Evolutionary conservation across 2,888 invertebrate genomes (phyloP).

Genomic region (Brachynemurus nebulosus): DNA sequence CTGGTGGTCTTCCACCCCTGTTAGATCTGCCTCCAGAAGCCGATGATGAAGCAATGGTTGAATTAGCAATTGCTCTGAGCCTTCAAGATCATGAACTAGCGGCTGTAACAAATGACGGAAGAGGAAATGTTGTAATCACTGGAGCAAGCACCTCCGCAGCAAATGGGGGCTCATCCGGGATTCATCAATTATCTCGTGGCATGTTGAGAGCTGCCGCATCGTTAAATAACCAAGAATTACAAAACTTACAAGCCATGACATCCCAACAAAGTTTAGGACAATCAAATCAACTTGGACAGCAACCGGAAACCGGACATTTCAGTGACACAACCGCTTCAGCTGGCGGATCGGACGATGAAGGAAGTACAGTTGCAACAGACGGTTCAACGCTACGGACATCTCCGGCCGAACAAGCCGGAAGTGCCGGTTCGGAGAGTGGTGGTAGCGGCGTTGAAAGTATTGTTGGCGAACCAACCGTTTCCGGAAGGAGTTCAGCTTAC

Average conservation of each 20-base stretch:
- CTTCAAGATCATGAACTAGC: constrained; percentile 64
- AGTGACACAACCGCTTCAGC: constrained; percentile 77
- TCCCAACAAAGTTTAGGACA: constrained; percentile 12
- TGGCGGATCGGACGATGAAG: constrained; percentile 87
- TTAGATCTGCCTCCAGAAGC: constrained; percentile 87
- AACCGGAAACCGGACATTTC: constrained; percentile 46
- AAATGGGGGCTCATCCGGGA: constrained; percentile 26
- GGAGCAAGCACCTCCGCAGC: constrained; percentile 23
- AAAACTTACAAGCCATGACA: constrained; percentile 33
- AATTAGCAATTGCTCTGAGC: constrained; percentile 88
- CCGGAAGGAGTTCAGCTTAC: constrained; percentile 87
- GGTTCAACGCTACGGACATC: constrained; percentile 82
- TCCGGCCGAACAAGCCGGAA: constrained; percentile 62
- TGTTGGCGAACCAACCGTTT: constrained; percentile 69
- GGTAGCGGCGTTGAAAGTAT: constrained; percentile 87
- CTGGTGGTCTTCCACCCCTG: constrained; percentile 59
- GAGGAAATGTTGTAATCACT: constrained; percentile 23
- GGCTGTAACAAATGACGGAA: constrained; percentile 23
- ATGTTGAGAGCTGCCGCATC: constrained; percentile 16
- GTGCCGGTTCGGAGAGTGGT: constrained; percentile 73
- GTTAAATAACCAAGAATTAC: constrained; percentile 28
- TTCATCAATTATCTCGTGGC: constrained; percentile 18
- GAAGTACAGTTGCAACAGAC: constrained; percentile 88
- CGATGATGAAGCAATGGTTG: constrained; percentile 94
- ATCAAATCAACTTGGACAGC: constrained; percentile 20